These are phyloP conservation scores for Pomatostomus ruficeps DNA, from an alignment of 2,113 vertebrate genomes.

Conservation along the genomic window DNA sequence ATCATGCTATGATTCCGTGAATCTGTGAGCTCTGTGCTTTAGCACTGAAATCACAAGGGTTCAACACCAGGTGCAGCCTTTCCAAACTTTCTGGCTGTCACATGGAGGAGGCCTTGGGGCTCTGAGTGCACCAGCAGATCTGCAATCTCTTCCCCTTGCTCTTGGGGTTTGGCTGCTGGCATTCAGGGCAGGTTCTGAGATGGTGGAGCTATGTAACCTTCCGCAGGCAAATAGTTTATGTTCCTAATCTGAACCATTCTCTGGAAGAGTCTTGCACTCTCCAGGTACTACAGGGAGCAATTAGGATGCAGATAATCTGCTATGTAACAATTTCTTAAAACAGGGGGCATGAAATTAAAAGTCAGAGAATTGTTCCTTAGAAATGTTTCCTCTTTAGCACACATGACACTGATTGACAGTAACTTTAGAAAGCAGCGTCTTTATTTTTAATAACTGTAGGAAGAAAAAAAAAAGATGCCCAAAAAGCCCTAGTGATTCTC, in stretches of 20 bases:
- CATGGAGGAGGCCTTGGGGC: fast-evolving
- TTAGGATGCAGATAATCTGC: not conserved
- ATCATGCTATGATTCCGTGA: not conserved
- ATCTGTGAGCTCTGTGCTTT: not conserved
- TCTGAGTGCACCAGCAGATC: not conserved
- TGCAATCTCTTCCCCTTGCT: not conserved
- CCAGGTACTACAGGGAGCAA: not conserved
- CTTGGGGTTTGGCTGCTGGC: not conserved
- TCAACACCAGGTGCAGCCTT: not conserved
- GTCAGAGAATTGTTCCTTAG: not conserved
- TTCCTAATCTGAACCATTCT: not conserved
- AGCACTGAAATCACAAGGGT: fast-evolving
- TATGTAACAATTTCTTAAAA: not conserved
- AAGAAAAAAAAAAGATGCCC: not conserved
- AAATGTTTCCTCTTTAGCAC: not conserved
- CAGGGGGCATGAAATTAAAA: not conserved
- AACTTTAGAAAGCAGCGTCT: not conserved
- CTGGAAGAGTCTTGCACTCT: not conserved
- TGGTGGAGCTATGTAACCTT: not conserved
- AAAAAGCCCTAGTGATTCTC: not conserved
- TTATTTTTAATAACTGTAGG: not conserved
- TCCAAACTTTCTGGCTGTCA: not conserved
- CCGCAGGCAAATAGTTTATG: not conserved
- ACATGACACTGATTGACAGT: not conserved
- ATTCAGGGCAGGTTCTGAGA: not conserved